phyloP scores from a whole-genome alignment of 2,797 vertebrate genomes.

The Poecilia picta region DNA sequence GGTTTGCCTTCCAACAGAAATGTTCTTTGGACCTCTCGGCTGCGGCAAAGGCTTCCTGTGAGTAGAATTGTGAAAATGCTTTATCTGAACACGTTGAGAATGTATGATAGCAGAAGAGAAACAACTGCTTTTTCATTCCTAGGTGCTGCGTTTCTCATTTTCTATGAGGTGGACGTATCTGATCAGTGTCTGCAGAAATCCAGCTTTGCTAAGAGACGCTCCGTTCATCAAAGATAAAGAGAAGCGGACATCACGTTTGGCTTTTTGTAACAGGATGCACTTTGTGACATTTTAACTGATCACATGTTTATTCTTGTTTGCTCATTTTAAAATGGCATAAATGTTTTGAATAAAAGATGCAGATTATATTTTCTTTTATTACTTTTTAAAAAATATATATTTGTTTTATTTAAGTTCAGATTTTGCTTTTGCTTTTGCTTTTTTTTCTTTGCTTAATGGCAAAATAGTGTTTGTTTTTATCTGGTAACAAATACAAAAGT shows the following conservation, averaged over 20 bases:
- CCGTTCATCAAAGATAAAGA: conserved; percentile 17
- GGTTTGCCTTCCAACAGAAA: conserved; percentile 78
- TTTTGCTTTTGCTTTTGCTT: not conserved
- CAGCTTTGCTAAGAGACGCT: not conserved
- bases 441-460: not conserved
- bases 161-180: conserved; percentile 56
- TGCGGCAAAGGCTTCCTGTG: conserved; percentile 82
- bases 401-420: not conserved
- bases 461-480: not conserved
- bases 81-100: not conserved
- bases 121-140: conserved; percentile 15
- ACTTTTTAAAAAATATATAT: not conserved
- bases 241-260: conserved; percentile 5
- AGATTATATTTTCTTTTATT: not conserved
- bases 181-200: conserved; percentile 3
- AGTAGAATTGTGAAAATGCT: conserved; percentile 44
- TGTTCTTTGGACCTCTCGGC: conserved; percentile 83
- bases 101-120: not conserved
- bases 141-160: conserved; percentile 86
- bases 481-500: not conserved
- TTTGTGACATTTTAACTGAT: conserved; percentile 14
- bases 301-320: not conserved
- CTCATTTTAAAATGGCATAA: conserved; percentile 8
- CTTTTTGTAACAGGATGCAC: conserved; percentile 25
- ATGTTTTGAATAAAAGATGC: conserved; percentile 1